These are phyloP conservation scores for Notechis scutatus DNA, from an alignment of 2,113 vertebrate genomes.

Conservation along the genomic window DNA sequence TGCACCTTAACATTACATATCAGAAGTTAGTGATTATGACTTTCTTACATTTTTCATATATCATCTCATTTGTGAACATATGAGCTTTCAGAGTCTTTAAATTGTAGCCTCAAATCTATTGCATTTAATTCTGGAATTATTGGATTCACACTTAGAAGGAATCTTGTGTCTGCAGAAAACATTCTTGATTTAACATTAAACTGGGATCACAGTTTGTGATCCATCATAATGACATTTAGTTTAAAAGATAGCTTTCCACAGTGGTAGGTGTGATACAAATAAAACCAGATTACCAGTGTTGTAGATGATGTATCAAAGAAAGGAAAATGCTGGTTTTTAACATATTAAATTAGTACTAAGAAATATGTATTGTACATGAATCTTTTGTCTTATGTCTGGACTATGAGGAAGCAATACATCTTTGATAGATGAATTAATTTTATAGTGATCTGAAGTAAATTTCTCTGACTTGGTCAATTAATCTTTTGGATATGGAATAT, in stretches of 20 bases:
- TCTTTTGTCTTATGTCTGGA: constrained; percentile 17
- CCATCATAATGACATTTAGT: constrained; percentile 36
- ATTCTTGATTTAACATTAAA: constrained; percentile 17
- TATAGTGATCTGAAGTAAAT: constrained; percentile 16
- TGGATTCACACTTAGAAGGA: constrained; percentile 9
- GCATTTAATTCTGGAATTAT: constrained; percentile 17
- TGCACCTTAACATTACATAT: background rate
- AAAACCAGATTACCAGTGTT: constrained; percentile 4
- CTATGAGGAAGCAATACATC: constrained; percentile 21
- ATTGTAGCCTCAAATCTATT: constrained; percentile 19
- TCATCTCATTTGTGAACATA: constrained; percentile 11
- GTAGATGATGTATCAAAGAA: constrained; percentile 12
- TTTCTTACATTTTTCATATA: rapidly evolving
- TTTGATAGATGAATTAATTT: constrained; percentile 31
- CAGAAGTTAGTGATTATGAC: background rate
- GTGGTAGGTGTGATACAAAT: background rate
- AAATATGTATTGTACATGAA: background rate
- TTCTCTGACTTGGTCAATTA: background rate
- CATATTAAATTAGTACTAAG: background rate
- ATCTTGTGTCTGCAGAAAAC: constrained; percentile 25
- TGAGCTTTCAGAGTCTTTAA: constrained; percentile 5
- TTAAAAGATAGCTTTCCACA: constrained; percentile 28
- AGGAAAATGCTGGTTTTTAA: background rate
- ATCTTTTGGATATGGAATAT: constrained; percentile 3
- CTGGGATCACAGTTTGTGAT: constrained; percentile 33